Evolutionary conservation across 2,888 invertebrate genomes (phyloP), one percentile per base, ranked within the genome.

Genomic region (Volucella zonaria): DNA sequence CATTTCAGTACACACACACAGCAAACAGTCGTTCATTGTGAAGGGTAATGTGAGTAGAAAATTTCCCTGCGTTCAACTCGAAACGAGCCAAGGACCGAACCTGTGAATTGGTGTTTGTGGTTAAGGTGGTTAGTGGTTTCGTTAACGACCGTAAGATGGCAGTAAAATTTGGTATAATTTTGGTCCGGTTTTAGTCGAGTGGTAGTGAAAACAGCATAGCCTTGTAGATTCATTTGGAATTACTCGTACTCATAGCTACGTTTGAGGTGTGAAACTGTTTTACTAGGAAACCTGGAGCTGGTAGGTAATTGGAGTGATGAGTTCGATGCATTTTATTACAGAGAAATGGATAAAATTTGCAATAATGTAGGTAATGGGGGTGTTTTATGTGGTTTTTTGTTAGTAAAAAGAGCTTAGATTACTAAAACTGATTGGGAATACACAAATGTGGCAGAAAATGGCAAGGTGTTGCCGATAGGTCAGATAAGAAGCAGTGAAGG

Each of bases 121-220:
- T 12, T 18, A 52, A 52, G 10, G 31, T 58, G 12, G 45, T 66
- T 54, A 67, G 81, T 85, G 70, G 58, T 81, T 81, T 77, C 45
- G 45, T 40, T 54, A 64, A 76, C 47, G 59, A 73, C 85, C 85
- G 85, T 76, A 64, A 81, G 85, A 85, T 85, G 85, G 81, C 85
- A 85, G 81, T 73, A 52, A 81, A 71, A 64, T 68, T 14, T 74
- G 68, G 70, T 71, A 79, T 75, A 67, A 80, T 42, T 58, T 31
- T n/a, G 47, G 15, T 54, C 43, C 31, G 18, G 8, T 12, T 38
- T 62, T 10, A 42, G 18, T 14, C 43, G 3, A 67, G 14, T 11
- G 6, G 31, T 31, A 67, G 31, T 54, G 14, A 31, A 43, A 4
- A 14, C 10, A 23, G 4, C 14, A 11, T 6, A 14, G 42, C 31